phyloP scores from a whole-genome alignment of 2,113 vertebrate genomes.

The Rhabdomys dilectus region DNA sequence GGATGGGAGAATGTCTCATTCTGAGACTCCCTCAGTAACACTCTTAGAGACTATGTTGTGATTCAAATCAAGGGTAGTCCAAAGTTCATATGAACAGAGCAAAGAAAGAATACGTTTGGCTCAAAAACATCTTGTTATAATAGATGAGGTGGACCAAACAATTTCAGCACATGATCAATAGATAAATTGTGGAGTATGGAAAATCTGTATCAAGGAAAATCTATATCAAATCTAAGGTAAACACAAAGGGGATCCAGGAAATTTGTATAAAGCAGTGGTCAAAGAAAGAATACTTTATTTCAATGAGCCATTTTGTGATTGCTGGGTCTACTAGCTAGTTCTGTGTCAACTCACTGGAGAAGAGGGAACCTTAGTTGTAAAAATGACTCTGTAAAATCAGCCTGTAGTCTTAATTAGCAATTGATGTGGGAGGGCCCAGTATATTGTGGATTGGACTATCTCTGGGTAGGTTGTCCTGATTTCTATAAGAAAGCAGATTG shows the following conservation, averaged over 20 bases:
- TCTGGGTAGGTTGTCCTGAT: background rate
- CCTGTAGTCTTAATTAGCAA: background rate
- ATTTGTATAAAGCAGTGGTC: background rate
- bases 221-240: background rate
- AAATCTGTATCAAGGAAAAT: background rate
- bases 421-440: background rate
- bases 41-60: background rate
- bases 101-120: background rate
- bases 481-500: background rate
- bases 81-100: background rate
- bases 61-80: background rate
- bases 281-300: background rate
- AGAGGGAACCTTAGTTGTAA: background rate
- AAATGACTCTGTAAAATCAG: background rate
- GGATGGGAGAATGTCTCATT: background rate
- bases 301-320: background rate
- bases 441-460: too few species aligned
- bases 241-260: background rate
- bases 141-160: background rate
- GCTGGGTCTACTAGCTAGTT: background rate
- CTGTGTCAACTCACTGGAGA: background rate
- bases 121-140: background rate
- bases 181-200: background rate
- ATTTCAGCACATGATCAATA: background rate
- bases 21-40: background rate